Evolutionary conservation across 2,797 vertebrate species (phyloP).

Genomic region (Anableps anableps): DNA sequence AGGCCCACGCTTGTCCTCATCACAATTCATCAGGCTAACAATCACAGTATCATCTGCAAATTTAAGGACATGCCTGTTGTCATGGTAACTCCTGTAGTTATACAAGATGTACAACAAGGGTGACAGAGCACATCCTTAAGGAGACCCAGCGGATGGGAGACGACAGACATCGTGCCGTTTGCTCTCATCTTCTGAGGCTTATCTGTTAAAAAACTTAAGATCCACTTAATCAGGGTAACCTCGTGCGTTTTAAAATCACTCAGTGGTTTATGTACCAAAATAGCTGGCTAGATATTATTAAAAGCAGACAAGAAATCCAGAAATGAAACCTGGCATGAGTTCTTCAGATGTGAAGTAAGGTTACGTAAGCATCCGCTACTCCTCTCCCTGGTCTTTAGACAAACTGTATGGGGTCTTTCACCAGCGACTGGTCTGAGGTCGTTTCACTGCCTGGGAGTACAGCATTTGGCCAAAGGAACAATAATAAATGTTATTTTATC

Average conservation of each 20-base stretch:
- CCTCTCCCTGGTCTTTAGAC: too few species aligned
- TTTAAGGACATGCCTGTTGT: not conserved
- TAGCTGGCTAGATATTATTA: not conserved
- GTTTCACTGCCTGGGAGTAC: too few species aligned
- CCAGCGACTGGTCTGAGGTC: too few species aligned
- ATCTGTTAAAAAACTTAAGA: not conserved
- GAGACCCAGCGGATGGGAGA: not conserved
- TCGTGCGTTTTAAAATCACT: not conserved
- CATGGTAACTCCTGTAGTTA: not conserved
- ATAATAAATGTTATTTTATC: not conserved
- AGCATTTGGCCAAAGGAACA: too few species aligned
- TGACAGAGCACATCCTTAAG: not conserved
- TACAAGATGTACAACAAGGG: not conserved
- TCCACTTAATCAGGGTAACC: not conserved
- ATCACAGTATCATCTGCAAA: not conserved
- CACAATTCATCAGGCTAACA: not conserved
- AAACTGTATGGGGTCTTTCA: too few species aligned
- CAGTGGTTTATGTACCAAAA: not conserved
- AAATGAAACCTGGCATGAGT: not conserved
- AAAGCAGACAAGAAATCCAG: not conserved
- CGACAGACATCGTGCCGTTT: not conserved
- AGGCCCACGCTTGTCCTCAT: not conserved
- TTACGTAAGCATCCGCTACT: too few species aligned
- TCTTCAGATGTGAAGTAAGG: not conserved
- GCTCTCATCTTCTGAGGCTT: not conserved